phyloP scores from a whole-genome alignment of 2,888 invertebrate species.

The Xanthorhoe designata region DNA sequence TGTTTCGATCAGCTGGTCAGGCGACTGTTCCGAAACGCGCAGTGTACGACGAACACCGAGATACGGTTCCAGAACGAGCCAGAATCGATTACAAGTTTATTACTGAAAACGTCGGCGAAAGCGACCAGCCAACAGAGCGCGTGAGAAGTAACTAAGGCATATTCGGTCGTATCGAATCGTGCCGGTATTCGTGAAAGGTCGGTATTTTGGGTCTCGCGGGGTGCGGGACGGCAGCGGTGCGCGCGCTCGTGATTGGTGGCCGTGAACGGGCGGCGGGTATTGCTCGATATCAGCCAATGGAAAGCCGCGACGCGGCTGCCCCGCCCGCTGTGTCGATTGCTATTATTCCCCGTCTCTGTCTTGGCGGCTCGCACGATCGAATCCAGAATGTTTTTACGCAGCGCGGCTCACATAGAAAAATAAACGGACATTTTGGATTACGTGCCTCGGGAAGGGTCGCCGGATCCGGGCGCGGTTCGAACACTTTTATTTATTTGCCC shows the following conservation, averaged over 20 bases:
- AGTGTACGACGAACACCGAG: conserved; percentile 40
- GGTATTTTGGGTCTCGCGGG: conserved; percentile 74
- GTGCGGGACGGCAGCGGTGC: conserved; percentile 67
- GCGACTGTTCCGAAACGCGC: conserved; percentile 33
- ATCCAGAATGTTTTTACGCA: conserved; percentile 73
- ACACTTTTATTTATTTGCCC: conserved; percentile 77
- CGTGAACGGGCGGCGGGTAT: conserved; percentile 72
- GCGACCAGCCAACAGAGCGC: conserved; percentile 74
- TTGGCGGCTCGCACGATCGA: conserved; percentile 64
- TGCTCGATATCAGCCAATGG: conserved; percentile 67
- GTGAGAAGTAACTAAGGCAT: conserved; percentile 84
- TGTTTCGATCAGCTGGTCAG: conserved; percentile 50
- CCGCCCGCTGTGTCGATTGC: conserved; percentile 64
- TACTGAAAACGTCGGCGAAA: conserved; percentile 68
- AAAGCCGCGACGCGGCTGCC: conserved; percentile 63
- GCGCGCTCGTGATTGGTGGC: conserved; percentile 64
- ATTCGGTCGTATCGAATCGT: conserved; percentile 84
- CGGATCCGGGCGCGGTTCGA: conserved; percentile 72
- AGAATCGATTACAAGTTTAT: conserved; percentile 54
- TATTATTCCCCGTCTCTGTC: conserved; percentile 67
- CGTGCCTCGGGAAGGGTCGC: conserved; percentile 74
- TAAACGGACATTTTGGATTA: conserved; percentile 85
- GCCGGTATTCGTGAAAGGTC: conserved; percentile 83
- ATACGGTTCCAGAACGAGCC: conserved; percentile 41
- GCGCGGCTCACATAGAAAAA: conserved; percentile 77